Conservation (phyloP, 64 coral and sea anemone species). For the Pocillopora verrucosa region DNA sequence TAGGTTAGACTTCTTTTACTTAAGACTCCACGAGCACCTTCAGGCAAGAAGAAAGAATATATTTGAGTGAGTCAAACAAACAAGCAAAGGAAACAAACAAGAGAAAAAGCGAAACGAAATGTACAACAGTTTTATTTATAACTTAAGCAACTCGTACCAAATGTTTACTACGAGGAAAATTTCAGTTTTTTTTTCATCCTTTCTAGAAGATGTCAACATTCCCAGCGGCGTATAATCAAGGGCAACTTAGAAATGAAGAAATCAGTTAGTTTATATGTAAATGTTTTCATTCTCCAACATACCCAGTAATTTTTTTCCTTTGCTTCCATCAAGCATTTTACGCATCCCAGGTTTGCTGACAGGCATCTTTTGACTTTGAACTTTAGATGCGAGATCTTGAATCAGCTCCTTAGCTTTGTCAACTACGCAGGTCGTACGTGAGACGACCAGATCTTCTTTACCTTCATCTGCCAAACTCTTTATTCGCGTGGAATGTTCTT, state of each 20-base stretch:
- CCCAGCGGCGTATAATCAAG: no score
- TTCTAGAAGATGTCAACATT: no score
- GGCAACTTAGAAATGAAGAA: no score
- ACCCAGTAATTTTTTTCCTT: conserved; percentile 13
- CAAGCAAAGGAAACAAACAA: no score
- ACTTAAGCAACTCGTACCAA: no score
- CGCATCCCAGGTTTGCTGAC: conserved; percentile 28
- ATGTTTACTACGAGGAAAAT: no score
- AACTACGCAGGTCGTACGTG: conserved; percentile 21
- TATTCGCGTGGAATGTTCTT: conserved; percentile 3
- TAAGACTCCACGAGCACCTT: not conserved
- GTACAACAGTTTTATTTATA: no score
- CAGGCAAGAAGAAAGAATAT: not conserved
- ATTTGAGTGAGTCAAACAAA: not conserved
- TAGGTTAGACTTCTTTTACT: conserved; percentile 1
- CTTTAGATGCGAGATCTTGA: not conserved
- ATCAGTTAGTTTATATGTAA: no score
- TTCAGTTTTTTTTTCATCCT: no score
- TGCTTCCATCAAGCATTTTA: conserved; percentile 3
- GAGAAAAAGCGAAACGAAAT: no score
- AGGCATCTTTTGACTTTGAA: conserved; percentile 1
- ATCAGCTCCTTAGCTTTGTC: not conserved
- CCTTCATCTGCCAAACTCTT: not conserved
- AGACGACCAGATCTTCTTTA: not conserved
- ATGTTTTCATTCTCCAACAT: not conserved